Conservation (phyloP, 64 coral and sea anemone genomes). For the Porites lutea region DNA sequence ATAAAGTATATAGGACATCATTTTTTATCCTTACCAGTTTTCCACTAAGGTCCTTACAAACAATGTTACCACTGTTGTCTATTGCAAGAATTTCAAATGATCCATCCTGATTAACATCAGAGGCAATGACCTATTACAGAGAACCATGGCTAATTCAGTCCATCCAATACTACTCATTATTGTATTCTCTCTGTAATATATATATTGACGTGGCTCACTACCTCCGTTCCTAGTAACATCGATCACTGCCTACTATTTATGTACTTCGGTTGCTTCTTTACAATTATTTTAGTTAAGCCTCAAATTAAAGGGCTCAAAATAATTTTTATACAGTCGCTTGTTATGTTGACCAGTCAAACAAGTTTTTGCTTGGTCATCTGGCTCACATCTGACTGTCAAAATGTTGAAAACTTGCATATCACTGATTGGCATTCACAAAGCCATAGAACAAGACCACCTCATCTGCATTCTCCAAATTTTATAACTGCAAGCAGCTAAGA, state of each 20-base stretch:
- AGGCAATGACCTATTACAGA: conserved; percentile 40
- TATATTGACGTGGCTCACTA: neutral
- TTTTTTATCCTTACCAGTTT: conserved; percentile 32
- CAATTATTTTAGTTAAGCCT: neutral
- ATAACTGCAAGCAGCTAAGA: no score
- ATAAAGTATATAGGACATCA: neutral
- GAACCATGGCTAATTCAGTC: neutral
- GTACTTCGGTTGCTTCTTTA: neutral
- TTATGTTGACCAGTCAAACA: no score
- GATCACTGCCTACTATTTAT: neutral
- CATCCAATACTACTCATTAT: neutral
- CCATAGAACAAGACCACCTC: no score
- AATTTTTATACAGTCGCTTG: no score
- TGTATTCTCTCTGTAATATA: neutral
- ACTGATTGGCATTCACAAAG: no score
- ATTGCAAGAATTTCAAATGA: conserved; percentile 64
- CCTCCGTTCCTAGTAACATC: neutral
- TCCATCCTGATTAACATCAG: conserved; percentile 79
- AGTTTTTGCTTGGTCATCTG: no score
- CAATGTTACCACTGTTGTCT: conserved; percentile 72
- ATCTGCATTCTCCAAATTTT: no score
- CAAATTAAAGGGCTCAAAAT: no score
- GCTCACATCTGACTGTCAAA: no score
- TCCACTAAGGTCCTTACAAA: conserved; percentile 48
- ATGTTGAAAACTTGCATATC: no score